A percentile compares a stretch with the other conserved stretches of the same genome.
These are phyloP conservation scores for Palythoa grandis DNA, from an alignment of 92 coral and sea anemone species.

Conservation along the genomic window DNA sequence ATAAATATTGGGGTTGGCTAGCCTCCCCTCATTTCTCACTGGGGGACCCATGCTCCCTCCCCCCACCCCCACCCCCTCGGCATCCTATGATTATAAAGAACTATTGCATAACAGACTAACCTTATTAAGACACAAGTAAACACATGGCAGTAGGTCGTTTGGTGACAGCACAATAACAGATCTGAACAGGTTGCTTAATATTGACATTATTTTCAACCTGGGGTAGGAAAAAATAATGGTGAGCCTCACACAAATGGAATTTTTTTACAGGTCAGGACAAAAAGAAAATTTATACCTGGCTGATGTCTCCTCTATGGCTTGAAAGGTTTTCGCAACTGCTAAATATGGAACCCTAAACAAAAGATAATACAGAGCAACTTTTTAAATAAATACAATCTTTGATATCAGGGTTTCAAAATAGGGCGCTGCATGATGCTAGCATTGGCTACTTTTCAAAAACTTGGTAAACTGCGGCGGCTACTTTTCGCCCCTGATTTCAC, in stretches of 20 bases:
- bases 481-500: too few species aligned
- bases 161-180: slow-evolving; percentile 95
- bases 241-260: background rate
- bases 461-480: too few species aligned
- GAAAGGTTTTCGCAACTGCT: slow-evolving; percentile 94
- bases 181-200: slow-evolving; percentile 88
- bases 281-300: slow-evolving; percentile 73
- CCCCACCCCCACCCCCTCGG: too few species aligned
- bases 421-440: too few species aligned
- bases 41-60: too few species aligned
- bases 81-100: background rate
- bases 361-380: background rate
- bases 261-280: background rate
- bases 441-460: too few species aligned
- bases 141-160: slow-evolving; percentile 85
- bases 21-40: too few species aligned
- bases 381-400: background rate
- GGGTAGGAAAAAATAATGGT: background rate
- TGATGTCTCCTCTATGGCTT: slow-evolving; percentile 92
- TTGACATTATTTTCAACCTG: slow-evolving; percentile 91
- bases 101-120: slow-evolving; percentile 39
- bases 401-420: too few species aligned
- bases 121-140: slow-evolving; percentile 94
- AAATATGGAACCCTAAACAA: slow-evolving; percentile 88
- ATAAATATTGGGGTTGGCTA: too few species aligned